Conservation (phyloP, 2,797 vertebrate genomes). For the Pseudotriccus pelzelni region DNA sequence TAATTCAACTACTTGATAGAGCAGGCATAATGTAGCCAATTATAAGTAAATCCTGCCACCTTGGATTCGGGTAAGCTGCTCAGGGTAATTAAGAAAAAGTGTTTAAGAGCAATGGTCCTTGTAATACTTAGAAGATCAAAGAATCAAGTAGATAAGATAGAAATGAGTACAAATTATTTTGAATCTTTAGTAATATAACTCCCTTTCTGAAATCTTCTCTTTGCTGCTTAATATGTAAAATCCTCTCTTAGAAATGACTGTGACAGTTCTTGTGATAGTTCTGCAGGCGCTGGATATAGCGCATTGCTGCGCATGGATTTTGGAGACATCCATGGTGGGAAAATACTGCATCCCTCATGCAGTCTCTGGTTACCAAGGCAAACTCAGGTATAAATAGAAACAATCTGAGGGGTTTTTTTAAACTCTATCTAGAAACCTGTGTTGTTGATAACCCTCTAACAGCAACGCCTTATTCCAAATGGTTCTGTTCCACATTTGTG, state of each 20-base stretch:
- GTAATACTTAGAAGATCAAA: conserved; percentile 33
- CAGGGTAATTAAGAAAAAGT: background rate
- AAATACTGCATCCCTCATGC: background rate
- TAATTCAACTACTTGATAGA: background rate
- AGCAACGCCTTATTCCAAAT: conserved; percentile 18
- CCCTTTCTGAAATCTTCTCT: background rate
- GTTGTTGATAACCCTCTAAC: conserved; percentile 31
- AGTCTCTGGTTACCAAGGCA: conserved; percentile 56
- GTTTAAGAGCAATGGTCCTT: background rate
- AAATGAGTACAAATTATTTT: conserved; percentile 6
- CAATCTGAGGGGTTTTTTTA: background rate
- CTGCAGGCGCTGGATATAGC: background rate
- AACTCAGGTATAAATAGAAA: conserved; percentile 60
- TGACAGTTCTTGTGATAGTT: background rate
- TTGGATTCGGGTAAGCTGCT: background rate
- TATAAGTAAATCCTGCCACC: background rate
- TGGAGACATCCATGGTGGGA: background rate
- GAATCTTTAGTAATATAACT: background rate
- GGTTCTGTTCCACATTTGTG: conserved; percentile 11
- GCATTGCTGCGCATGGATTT: background rate
- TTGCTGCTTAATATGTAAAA: background rate
- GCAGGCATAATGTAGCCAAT: background rate
- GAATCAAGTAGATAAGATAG: background rate
- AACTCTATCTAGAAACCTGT: conserved; percentile 9
- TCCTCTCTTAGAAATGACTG: background rate